Evolutionary conservation across 2,888 invertebrate genomes (phyloP).

Genomic region (Galeopsomyia nigrocyanea): DNA sequence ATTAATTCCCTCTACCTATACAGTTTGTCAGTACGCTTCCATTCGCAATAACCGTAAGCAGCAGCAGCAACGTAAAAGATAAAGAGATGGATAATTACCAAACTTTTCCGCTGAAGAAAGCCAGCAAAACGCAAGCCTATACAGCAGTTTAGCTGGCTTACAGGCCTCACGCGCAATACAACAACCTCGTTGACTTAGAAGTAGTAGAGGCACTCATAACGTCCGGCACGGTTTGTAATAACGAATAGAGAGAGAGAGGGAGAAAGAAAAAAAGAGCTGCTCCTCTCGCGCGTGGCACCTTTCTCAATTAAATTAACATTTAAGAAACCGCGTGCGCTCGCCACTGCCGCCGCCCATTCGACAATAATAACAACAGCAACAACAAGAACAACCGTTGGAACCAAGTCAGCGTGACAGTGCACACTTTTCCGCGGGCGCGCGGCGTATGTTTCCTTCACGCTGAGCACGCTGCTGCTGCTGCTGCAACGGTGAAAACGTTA

Average conservation of each 20-base stretch:
- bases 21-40: too few relatives aligned
- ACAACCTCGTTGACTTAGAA: slow-evolving; percentile 19
- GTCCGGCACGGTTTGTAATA: neutral
- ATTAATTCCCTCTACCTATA: too few relatives aligned
- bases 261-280: slow-evolving; percentile 1
- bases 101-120: too few relatives aligned
- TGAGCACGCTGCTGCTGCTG: too few relatives aligned
- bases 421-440: slow-evolving; percentile 18
- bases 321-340: slow-evolving; percentile 35
- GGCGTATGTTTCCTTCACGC: slow-evolving; percentile 10
- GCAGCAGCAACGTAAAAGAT: too few relatives aligned
- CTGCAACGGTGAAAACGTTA: slow-evolving; percentile 27
- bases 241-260: neutral
- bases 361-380: slow-evolving; percentile 5
- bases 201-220: slow-evolving; percentile 7
- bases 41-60: too few relatives aligned
- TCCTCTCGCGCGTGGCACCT: slow-evolving; percentile 18
- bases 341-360: neutral
- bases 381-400: slow-evolving; percentile 6
- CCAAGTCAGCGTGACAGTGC: slow-evolving; percentile 32
- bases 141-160: too few relatives aligned
- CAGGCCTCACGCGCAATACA: neutral
- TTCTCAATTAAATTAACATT: slow-evolving; percentile 47
- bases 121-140: too few relatives aligned
- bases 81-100: too few relatives aligned